phyloP scores from a whole-genome alignment of 2,797 vertebrate genomes.

The Iguana delicatissima region DNA sequence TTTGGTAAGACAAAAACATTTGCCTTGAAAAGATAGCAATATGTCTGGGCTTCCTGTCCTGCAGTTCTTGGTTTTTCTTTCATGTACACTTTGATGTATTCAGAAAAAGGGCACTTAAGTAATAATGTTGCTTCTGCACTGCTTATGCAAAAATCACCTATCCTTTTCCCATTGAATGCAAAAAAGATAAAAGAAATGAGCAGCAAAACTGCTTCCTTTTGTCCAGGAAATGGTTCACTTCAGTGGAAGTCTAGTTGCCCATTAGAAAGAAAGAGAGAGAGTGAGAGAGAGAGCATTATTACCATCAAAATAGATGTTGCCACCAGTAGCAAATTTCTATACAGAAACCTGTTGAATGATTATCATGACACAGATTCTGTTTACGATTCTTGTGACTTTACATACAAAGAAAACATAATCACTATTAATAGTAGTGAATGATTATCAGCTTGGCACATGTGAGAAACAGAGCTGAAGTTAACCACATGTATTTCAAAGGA shows the following conservation, averaged over 20 bases:
- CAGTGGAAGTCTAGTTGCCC: not conserved
- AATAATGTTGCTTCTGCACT: slow-evolving; percentile 53
- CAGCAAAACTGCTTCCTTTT: not conserved
- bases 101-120: slow-evolving; percentile 71
- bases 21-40: slow-evolving; percentile 65
- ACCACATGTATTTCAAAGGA: not conserved
- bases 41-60: slow-evolving; percentile 66
- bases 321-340: not conserved
- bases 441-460: slow-evolving; percentile 26
- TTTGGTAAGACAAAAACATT: slow-evolving; percentile 51
- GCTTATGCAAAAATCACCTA: slow-evolving; percentile 65
- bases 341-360: slow-evolving; percentile 25
- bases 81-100: slow-evolving; percentile 77
- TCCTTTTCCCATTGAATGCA: slow-evolving; percentile 69
- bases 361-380: not conserved
- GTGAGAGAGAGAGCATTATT: not conserved
- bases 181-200: slow-evolving; percentile 13
- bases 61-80: slow-evolving; percentile 69
- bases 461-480: not conserved
- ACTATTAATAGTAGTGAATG: not conserved
- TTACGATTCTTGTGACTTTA: not conserved
- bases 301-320: slow-evolving; percentile 9
- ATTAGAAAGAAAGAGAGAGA: not conserved
- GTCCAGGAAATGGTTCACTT: slow-evolving; percentile 16
- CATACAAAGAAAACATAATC: slow-evolving; percentile 21